These are phyloP conservation scores for Cyprinodon tularosa DNA, from an alignment of 2,113 vertebrate genomes.

Conservation along the genomic window DNA sequence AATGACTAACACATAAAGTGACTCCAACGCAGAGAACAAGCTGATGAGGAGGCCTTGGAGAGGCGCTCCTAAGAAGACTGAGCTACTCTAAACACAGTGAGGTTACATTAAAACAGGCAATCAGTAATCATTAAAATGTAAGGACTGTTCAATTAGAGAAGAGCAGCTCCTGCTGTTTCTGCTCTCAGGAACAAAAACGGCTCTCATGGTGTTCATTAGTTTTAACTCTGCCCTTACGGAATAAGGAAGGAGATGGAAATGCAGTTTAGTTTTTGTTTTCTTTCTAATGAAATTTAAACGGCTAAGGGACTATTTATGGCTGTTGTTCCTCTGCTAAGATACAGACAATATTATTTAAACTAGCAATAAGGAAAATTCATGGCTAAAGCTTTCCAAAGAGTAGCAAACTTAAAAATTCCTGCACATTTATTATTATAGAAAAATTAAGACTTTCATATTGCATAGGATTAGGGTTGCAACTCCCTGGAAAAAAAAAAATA, in stretches of 20 bases:
- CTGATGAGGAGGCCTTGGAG: slow-evolving; percentile 23
- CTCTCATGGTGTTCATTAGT: slow-evolving; percentile 58
- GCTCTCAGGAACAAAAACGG: slow-evolving; percentile 46
- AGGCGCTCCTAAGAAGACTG: slow-evolving; percentile 19
- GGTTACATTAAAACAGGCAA: slow-evolving; percentile 45
- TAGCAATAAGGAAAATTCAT: too few relatives aligned
- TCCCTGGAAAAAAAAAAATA: too few relatives aligned
- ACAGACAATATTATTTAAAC: neutral
- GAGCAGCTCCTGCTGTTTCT: slow-evolving; percentile 27
- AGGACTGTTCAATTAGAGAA: slow-evolving; percentile 47
- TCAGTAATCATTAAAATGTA: slow-evolving; percentile 56
- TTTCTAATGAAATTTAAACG: neutral
- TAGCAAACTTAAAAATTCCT: too few relatives aligned
- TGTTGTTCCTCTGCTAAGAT: too few relatives aligned
- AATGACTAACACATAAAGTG: slow-evolving; percentile 13
- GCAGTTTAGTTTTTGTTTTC: neutral
- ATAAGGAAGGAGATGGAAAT: slow-evolving; percentile 7
- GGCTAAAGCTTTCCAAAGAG: too few relatives aligned
- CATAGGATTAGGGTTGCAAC: too few relatives aligned
- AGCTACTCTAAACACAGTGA: slow-evolving; percentile 45
- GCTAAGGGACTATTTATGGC: too few relatives aligned
- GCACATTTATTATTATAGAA: too few relatives aligned
- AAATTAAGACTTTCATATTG: too few relatives aligned
- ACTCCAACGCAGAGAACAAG: slow-evolving; percentile 2
- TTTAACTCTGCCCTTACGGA: slow-evolving; percentile 7